phyloP scores from a whole-genome alignment of 2,113 vertebrate genomes.

The Pelodiscus sinensis region DNA sequence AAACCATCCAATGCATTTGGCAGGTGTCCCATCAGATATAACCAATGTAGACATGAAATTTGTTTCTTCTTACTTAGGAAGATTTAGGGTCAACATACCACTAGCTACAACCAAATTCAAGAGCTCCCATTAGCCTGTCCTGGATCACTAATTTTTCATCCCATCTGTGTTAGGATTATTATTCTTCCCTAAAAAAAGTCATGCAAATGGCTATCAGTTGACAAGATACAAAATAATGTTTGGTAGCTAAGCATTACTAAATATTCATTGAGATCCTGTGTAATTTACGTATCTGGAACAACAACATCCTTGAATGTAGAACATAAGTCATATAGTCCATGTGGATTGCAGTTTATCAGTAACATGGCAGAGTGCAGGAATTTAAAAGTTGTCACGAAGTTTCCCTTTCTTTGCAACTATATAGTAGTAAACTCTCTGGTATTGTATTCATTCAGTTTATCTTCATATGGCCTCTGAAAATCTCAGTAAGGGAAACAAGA shows the following conservation, averaged over 20 bases:
- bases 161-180: constrained; percentile 35
- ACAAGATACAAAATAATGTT: constrained; percentile 36
- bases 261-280: neutral
- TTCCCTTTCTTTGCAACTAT: neutral
- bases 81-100: neutral
- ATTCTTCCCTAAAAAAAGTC: constrained; percentile 28
- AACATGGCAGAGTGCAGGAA: neutral
- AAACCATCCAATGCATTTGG: neutral
- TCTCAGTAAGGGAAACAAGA: neutral
- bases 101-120: neutral
- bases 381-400: neutral
- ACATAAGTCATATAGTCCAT: neutral
- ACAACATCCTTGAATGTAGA: neutral
- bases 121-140: neutral
- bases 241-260: constrained; percentile 26
- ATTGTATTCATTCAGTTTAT: neutral
- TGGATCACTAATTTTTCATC: neutral
- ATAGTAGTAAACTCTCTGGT: neutral
- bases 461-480: neutral
- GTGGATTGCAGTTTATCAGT: neutral
- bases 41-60: neutral
- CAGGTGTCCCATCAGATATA: neutral
- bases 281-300: constrained; percentile 12
- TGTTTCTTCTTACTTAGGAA: neutral
- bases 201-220: constrained; percentile 40